phyloP scores from a whole-genome alignment of 2,888 invertebrate genomes.

The Lordiphosa andalusiaca region DNA sequence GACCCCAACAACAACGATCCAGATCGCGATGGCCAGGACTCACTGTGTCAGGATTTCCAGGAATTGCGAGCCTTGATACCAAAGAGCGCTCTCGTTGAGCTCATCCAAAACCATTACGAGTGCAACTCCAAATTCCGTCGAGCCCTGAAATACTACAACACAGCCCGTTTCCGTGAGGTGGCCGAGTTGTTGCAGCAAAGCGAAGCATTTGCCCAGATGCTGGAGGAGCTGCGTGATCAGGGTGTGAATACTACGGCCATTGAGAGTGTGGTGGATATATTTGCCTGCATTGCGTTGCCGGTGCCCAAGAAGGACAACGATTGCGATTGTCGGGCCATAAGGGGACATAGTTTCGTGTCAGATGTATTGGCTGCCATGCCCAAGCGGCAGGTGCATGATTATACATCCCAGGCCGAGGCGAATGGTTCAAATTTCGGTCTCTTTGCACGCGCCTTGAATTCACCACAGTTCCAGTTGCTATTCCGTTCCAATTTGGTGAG shows the following conservation, averaged over 20 bases:
- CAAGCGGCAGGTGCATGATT: slow-evolving; percentile 30
- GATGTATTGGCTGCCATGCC: slow-evolving; percentile 57
- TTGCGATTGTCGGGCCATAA: slow-evolving; percentile 40
- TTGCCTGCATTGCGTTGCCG: slow-evolving; percentile 48
- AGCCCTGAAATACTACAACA: slow-evolving; percentile 54
- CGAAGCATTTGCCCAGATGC: slow-evolving; percentile 29
- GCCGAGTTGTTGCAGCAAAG: slow-evolving; percentile 47
- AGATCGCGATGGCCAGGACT: not conserved
- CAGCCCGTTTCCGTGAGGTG: slow-evolving; percentile 32
- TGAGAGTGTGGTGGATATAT: slow-evolving; percentile 42
- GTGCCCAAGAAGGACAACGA: slow-evolving; percentile 16
- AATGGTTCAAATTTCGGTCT: slow-evolving; percentile 43
- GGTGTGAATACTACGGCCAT: slow-evolving; percentile 48
- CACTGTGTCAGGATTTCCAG: slow-evolving; percentile 48
- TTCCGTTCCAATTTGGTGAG: slow-evolving; percentile 54
- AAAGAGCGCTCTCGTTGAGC: slow-evolving; percentile 17
- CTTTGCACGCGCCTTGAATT: slow-evolving; percentile 40
- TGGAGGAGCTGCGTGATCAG: slow-evolving; percentile 28
- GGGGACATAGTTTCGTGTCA: slow-evolving; percentile 41
- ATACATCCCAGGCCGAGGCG: slow-evolving; percentile 3
- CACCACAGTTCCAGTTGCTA: slow-evolving; percentile 40
- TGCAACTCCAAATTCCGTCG: slow-evolving; percentile 50
- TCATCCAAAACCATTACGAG: slow-evolving; percentile 47
- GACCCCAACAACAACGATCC: too few relatives aligned
- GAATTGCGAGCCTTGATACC: slow-evolving; percentile 46